Evolutionary conservation across 2,113 vertebrate genomes (phyloP).

Genomic region (Malurus cyaneus): DNA sequence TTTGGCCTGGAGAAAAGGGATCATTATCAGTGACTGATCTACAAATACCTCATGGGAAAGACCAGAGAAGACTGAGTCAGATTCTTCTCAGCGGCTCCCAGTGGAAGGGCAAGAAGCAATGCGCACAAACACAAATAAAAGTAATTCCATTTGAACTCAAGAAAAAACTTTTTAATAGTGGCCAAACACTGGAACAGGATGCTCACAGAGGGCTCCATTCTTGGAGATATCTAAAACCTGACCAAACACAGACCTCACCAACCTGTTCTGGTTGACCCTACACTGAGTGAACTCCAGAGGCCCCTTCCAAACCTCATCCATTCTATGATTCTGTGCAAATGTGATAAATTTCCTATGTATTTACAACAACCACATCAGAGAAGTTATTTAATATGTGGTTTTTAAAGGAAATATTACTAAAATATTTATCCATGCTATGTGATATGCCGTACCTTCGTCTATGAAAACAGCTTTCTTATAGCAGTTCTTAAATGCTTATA

Average conservation of each 20-base stretch:
- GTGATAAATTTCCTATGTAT: not conserved
- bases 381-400: not conserved
- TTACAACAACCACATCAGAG: not conserved
- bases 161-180: not conserved
- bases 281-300: not conserved
- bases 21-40: not conserved
- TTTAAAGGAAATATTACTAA: not conserved
- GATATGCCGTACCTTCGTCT: not conserved
- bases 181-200: not conserved
- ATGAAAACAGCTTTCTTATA: not conserved
- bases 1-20: not conserved
- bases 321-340: not conserved
- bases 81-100: not conserved
- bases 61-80: not conserved
- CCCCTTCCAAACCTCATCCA: not conserved
- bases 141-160: not conserved
- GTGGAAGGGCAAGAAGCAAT: fast-evolving
- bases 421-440: not conserved
- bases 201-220: not conserved
- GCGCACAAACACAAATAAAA: not conserved
- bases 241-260: not conserved
- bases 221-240: not conserved
- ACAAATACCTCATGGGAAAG: not conserved
- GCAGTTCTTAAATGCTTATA: not conserved
- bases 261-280: not conserved